Base-by-base conservation (phyloP, 2,797 vertebrate genomes). In the Helicolenus hilgendorfi region DNA sequence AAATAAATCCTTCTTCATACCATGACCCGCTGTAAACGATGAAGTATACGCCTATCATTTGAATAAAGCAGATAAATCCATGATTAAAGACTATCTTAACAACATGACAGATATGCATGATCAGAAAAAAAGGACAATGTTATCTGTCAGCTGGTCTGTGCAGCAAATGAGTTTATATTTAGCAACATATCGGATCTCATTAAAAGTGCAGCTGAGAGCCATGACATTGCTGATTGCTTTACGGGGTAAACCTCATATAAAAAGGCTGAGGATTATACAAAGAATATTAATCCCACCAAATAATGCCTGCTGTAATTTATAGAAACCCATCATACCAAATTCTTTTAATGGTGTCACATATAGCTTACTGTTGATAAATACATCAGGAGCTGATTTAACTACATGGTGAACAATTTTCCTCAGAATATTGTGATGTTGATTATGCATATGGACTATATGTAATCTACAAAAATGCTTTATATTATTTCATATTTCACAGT, bases 261-360 rank as follows among this genome's bases (percentile, higher is more conserved):
- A 85, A 83, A 62, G 20, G 27, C 58, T 71, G 10, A 78, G 83
- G 87, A 92, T 95, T 93, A 89, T 7, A 77, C 55, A 80, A 72
- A 83, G 65, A 80, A 65, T 89, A 89, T 81, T 88, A 94, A 92
- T 89, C 85, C 81, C 68, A 27, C 18, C 13, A 76, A 87, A 88
- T 84, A 81, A 90, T 83, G 71, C 60, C 27, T 2, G 24, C 77
- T 70, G n/a, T 85, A 83, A 92, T 86, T 88, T 88, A 83, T 65
- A 81, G 67, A 72, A 81, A 81, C 7, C 68, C 81, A 74, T 77
- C 73, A 77, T 20, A 24, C 78, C 71, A 2, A 76, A 84, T 62
- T 60, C 3, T 65, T 71, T 77, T 64, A 65, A 64, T 68, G 55
- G 81, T 72, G 63, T 86, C 55, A 74, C 35, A 85, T 83, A 68